Conservation (phyloP, 2,113 vertebrate genomes). For the Antechinus flavipes region DNA sequence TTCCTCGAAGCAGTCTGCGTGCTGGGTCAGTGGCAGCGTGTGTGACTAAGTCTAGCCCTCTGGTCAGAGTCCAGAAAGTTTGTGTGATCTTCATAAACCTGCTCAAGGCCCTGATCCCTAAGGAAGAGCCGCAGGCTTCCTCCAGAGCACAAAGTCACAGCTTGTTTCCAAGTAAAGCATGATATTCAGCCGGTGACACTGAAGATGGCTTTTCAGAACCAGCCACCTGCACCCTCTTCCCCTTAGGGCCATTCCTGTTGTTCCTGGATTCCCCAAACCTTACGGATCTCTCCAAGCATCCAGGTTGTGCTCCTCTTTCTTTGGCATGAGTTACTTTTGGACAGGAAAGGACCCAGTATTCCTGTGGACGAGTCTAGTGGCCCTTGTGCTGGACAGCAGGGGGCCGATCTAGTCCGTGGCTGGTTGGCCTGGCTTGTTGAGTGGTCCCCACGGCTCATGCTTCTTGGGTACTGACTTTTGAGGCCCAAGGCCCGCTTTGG, state of each 20-base stretch:
- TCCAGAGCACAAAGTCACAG: background rate
- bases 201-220: background rate
- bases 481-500: background rate
- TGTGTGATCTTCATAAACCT: background rate
- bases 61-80: background rate
- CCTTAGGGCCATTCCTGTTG: rapidly evolving
- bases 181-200: background rate
- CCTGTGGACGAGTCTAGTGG: background rate
- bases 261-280: background rate
- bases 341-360: background rate
- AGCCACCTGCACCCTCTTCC: background rate
- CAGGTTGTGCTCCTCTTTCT: background rate
- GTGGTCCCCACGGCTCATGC: background rate
- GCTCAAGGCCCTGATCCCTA: background rate
- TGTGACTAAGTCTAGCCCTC: background rate
- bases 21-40: background rate
- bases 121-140: background rate
- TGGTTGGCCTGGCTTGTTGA: too few species aligned
- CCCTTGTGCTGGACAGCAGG: background rate
- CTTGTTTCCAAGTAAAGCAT: background rate
- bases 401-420: background rate
- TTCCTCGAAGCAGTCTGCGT: background rate
- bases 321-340: background rate
- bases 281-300: background rate
- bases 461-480: rapidly evolving